Conservation (phyloP, 2,888 invertebrate species). For the Drosophila ustulata region DNA sequence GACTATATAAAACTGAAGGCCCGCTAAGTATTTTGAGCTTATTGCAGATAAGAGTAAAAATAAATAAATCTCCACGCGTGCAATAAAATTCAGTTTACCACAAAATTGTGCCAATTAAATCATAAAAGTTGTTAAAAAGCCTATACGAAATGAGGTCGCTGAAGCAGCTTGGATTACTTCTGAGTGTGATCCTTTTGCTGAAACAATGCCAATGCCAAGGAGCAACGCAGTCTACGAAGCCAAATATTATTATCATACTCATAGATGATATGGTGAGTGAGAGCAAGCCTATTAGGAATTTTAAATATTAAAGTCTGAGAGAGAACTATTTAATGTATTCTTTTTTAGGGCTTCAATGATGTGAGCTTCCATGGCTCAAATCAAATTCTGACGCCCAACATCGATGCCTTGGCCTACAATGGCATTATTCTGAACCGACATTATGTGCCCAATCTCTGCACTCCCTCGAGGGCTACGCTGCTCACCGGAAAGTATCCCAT, state of each 20-base stretch:
- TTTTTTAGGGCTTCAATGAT: constrained; percentile 94
- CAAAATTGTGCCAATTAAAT: constrained; percentile 12
- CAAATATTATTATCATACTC: constrained; percentile 91
- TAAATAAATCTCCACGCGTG: constrained; percentile 7
- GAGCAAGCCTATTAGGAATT: too few relatives aligned
- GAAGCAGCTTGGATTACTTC: neutral
- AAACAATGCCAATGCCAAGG: constrained; percentile 4
- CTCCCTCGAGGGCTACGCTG: constrained; percentile 93
- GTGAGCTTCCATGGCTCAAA: constrained; percentile 96
- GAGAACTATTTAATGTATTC: neutral
- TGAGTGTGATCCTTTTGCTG: constrained; percentile 18
- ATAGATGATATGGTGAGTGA: constrained; percentile 89
- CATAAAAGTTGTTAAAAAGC: neutral
- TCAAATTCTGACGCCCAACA: constrained; percentile 95
- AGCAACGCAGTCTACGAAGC: constrained; percentile 70
- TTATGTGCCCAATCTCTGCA: constrained; percentile 94
- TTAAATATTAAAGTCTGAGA: neutral
- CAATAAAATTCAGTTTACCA: constrained; percentile 9
- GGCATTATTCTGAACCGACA: constrained; percentile 93
- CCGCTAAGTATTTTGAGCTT: neutral
- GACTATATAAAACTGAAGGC: neutral
- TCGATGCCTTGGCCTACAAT: constrained; percentile 94
- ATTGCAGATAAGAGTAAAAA: constrained; percentile 3
- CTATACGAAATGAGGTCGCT: constrained; percentile 8
- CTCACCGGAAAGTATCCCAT: constrained; percentile 96